These are phyloP conservation scores for Lycaon pictus DNA, from an alignment of 2,113 vertebrate species.

Conservation along the genomic window DNA sequence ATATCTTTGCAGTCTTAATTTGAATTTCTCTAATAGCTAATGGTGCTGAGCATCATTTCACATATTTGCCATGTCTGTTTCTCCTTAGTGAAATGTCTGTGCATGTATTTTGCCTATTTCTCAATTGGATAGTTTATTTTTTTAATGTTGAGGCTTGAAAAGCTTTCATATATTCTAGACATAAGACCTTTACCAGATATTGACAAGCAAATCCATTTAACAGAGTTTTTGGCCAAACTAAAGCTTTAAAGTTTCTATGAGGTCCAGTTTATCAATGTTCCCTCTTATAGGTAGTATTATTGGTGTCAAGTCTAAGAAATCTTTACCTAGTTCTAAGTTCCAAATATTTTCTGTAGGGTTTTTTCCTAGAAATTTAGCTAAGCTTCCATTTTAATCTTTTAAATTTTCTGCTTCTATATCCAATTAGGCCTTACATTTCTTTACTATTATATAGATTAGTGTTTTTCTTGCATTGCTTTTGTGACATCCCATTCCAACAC, in stretches of 20 bases:
- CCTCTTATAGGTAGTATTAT: neutral
- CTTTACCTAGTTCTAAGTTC: neutral
- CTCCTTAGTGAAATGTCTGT: neutral
- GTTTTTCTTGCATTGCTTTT: constrained; percentile 19
- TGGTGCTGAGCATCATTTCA: neutral
- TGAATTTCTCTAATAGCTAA: neutral
- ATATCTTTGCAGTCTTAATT: neutral
- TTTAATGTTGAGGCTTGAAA: neutral
- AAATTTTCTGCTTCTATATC: neutral
- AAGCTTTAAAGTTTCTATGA: constrained; percentile 33
- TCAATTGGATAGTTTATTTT: neutral
- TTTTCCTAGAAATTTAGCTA: neutral
- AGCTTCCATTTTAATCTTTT: neutral
- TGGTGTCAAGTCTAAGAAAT: neutral
- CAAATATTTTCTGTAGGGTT: neutral
- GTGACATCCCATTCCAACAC: neutral
- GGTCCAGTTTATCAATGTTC: neutral
- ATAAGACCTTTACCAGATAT: neutral
- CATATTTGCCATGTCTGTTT: neutral
- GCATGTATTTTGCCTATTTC: neutral
- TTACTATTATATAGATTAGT: neutral
- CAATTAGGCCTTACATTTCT: neutral
- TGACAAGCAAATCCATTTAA: neutral
- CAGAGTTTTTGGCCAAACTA: neutral
- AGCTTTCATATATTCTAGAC: neutral